A percentile compares a stretch with the other conserved stretches of the same genome.
Conservation (phyloP, 2,888 invertebrate species). For the Calephelis perditalis region DNA sequence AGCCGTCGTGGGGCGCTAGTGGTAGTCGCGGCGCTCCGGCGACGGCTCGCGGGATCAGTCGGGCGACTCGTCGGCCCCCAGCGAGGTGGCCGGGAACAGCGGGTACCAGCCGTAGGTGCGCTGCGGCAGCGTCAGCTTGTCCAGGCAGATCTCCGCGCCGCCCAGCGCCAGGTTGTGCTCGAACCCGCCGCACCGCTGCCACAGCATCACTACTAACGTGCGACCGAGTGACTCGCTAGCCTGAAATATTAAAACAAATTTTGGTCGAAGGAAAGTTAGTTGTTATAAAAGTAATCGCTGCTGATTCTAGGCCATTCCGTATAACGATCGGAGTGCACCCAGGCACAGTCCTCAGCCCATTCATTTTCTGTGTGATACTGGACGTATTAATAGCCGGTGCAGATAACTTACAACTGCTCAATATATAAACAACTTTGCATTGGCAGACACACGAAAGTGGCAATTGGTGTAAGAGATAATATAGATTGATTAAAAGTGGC, state of each 20-base stretch:
- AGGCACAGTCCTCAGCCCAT: no score
- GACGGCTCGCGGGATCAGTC: constrained; percentile 76
- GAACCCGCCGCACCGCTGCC: constrained; percentile 93
- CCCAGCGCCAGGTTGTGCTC: constrained; percentile 90
- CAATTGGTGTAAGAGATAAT: no score
- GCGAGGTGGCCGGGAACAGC: constrained; percentile 90
- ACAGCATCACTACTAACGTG: constrained; percentile 92
- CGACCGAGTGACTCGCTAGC: constrained; percentile 87
- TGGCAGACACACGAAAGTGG: no score
- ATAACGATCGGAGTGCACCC: no score
- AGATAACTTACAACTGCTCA: no score
- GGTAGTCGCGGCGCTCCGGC: constrained; percentile 64
- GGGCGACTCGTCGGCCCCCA: constrained; percentile 81
- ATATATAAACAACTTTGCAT: no score
- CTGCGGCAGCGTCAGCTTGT: constrained; percentile 87
- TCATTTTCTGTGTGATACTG: no score
- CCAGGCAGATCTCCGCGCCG: constrained; percentile 91
- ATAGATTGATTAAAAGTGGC: no score
- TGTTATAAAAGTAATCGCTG: no score
- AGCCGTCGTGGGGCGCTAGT: constrained; percentile 61
- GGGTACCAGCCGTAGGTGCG: constrained; percentile 95
- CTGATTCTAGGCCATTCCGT: no score
- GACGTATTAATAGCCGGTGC: no score
- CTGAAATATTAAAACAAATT: constrained; percentile 39
- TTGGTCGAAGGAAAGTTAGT: no score